Base-by-base conservation (phyloP, 2,113 vertebrate genomes). In the Larimichthys polyactis region DNA sequence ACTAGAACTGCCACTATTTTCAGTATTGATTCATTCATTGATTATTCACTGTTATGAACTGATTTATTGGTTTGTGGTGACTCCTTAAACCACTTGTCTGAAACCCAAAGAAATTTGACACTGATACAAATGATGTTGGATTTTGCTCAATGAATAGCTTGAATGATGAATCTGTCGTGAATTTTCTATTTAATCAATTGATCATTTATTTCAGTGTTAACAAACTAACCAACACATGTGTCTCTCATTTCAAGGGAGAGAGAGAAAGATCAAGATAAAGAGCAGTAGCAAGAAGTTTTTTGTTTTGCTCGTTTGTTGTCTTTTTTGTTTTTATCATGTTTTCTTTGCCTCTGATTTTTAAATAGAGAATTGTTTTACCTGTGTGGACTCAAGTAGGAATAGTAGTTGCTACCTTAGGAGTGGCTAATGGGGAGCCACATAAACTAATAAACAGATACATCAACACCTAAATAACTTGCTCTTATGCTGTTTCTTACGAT, bases 401-500 rank as follows among this genome's bases (percentile, higher is more conserved):
- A 40, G 36, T 40, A 9, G 8, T 9, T 40, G 36, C 36, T 40
- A 40, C 36, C 8, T 40, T 40, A 40, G 36, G 36, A 40, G 36
- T 40, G 36, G 36, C 36, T 40, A 40, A 40, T 40, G 36, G 36
- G 36, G 7, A 40, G 8, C 36, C 36, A 40, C 36, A 40, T 8
- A 40, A 40, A 8, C 36, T 40, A 40, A 40, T 40, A 40, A 40
- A 20, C 22, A 22, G 10, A 19, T 54, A 40, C 54, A 63, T 1
- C 1, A 0, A 36, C 51, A 57, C 40, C 3, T 72, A 65, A 17
- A 63, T 74, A 75, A 72, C 24, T 29, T 40, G 19, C 27, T 67
- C 59, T 71, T 20, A 73, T 46, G 5, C 7, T 49, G 16, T 64
- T 62, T 74, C 71, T 62, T 2, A 59, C 19, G 32, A 51, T 86